These are phyloP conservation scores for Dermochelys coriacea DNA, from an alignment of 2,797 vertebrate genomes.

Conservation along the genomic window DNA sequence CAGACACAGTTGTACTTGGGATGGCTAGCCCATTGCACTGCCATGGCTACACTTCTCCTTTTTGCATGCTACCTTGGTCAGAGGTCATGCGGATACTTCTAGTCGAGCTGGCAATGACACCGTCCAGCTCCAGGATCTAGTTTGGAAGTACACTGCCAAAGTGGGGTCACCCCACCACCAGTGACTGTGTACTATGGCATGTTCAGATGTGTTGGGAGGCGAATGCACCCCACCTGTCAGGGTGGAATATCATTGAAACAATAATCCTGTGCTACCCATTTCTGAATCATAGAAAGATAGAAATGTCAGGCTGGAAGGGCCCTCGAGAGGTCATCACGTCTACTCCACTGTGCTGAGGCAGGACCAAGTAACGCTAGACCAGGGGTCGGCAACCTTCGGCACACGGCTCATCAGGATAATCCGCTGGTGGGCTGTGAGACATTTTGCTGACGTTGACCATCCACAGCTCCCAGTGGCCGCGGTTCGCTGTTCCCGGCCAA, in stretches of 20 bases:
- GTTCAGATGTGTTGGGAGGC: background rate
- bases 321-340: background rate
- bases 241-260: background rate
- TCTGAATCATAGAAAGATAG: background rate
- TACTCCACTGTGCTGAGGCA: background rate
- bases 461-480: too few species aligned
- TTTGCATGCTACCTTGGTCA: background rate
- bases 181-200: background rate
- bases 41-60: background rate
- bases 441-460: too few species aligned
- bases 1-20: background rate
- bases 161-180: rapidly evolving
- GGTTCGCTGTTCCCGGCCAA: too few species aligned
- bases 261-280: background rate
- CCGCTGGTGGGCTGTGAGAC: too few species aligned
- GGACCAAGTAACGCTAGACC: background rate
- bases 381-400: too few species aligned
- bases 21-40: background rate
- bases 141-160: background rate
- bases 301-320: background rate
- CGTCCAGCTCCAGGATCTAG: background rate
- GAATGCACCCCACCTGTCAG: rapidly evolving
- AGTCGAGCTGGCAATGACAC: background rate
- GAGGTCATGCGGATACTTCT: background rate
- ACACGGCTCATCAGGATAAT: too few species aligned